Evolutionary conservation across 1,140 invertebrate species (phyloP), one percentile per base, ranked within the genome.

Genomic region (Plutomurus gul): DNA sequence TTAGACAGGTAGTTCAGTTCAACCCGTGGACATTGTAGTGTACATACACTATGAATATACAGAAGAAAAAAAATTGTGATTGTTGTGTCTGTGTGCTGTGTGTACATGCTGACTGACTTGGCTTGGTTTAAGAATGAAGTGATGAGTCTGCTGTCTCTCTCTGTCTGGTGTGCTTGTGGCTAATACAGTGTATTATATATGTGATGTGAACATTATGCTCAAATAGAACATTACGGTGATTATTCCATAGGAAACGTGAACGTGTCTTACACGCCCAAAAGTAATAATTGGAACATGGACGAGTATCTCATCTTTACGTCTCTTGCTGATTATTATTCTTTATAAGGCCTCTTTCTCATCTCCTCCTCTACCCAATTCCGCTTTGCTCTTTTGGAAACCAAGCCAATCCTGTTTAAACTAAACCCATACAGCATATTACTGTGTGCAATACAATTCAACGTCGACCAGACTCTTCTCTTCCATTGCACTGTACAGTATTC

Each of bases 201-300:
- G n/a, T 13, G 1, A 3, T 56, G 16, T 56, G 20, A 16, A 25
- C 8, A 25, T 7, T 56, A 11, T 56, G 11, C 39, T 43, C 39
- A 43, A 13, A 27, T 27, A 27, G 51, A 8, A 65, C 16, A 65
- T 18, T 65, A 65, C 27, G 27, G 30, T 33, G 56, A 36, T 65
- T 65, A 65, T 65, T 65, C 22, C 36, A 65, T 33, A 65, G 56
- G 49, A 65, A 65, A 65, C 56, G 56, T 65, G 56, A 65, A 65
- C 56, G 56, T 65, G 56, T 65, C 56, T n/a, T 27, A 25, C 56
- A 65, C 56, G 56, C 56, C 56, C 56, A 65, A n/a, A n/a, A n/a
- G 56, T 65, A 65, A 65, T 65, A 65, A 65, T 65, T 65, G 56
- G 56, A 65, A 65, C 56, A 65, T 65, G 56, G 56, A 65, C 56